Conservation (phyloP, 2,797 vertebrate species). For the Novumbra hubbsi region DNA sequence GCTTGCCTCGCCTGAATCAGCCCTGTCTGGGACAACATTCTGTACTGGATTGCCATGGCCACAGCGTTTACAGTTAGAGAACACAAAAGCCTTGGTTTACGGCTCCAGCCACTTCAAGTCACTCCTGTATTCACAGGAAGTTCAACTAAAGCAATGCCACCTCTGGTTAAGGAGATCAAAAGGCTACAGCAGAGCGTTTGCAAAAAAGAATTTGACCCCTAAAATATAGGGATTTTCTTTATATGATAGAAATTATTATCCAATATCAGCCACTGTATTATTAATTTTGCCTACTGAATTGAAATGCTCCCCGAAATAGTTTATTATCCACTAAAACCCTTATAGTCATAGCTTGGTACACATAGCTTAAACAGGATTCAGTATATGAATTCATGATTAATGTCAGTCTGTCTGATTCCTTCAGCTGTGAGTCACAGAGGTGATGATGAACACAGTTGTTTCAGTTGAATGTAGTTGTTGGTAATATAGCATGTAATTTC, state of each 20-base stretch:
- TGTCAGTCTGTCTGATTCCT: slow-evolving; percentile 29
- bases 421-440: slow-evolving; percentile 35
- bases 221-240: neutral
- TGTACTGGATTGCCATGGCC: slow-evolving; percentile 59
- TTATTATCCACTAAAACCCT: neutral
- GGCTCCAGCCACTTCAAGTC: neutral
- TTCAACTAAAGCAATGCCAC: slow-evolving; percentile 4
- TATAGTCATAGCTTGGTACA: neutral
- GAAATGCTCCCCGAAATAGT: neutral
- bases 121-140: neutral
- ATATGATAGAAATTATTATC: no score
- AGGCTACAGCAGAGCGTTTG: neutral
- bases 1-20: slow-evolving; percentile 38
- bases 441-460: slow-evolving; percentile 46
- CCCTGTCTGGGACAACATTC: slow-evolving; percentile 53
- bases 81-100: slow-evolving; percentile 29
- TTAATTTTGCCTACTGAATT: neutral
- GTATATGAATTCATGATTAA: slow-evolving; percentile 29
- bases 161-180: neutral
- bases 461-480: slow-evolving; percentile 49
- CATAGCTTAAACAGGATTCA: neutral
- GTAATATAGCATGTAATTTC: slow-evolving; percentile 50
- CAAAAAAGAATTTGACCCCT: neutral
- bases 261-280: no score
- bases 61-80: slow-evolving; percentile 44